Evolutionary conservation across 2,113 vertebrate genomes (phyloP), one percentile per base, ranked within the genome.

Genomic region (Phaetusa simplex): DNA sequence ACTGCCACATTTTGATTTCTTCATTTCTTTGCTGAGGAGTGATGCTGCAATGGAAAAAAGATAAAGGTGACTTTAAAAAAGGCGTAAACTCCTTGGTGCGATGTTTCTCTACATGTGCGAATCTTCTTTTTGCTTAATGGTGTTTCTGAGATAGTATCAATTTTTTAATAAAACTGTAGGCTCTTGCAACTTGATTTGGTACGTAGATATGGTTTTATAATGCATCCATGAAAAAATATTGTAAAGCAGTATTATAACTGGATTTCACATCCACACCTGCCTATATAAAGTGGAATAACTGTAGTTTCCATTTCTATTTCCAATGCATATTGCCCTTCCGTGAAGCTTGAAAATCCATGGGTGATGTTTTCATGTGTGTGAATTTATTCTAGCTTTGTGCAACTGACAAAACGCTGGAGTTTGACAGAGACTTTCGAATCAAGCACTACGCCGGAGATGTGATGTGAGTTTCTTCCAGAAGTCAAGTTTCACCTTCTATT

Each of bases 381-480:
- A 18, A 52, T 93, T 92, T 86, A 10, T 97, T 97, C 73, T 95
- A 99, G 99, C 98, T 99, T 73, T 99, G 99, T 58, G 99, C 99
- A 1, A 98, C 98, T 1, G 99, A 99, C 97, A 99, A 99, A 97
- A 99, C 96, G 55, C 94, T 99, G 98, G 99, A 99, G 96, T 99
- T 99, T 52, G 99, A 99, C 97, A 96, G 99, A 97, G 99, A 99
- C 97, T 99, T 99, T 96, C 99, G 99, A 22, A 98, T 99, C 95
- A 98, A 98, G 38, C 99, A 99, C 97, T 99, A 99, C 3, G 99
- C 99, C 1, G 99, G 99, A 29, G 98, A 99, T 11, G 99, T 99
- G 59, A 97, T 98, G 99, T 99, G 96, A 99, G 99, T 99, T 81
- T 6, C n/a, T 53, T 62, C 38, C 55, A 29, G 38, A 62, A 45